phyloP scores from a whole-genome alignment of 2,113 vertebrate species.

The Clarias macrocephalus region DNA sequence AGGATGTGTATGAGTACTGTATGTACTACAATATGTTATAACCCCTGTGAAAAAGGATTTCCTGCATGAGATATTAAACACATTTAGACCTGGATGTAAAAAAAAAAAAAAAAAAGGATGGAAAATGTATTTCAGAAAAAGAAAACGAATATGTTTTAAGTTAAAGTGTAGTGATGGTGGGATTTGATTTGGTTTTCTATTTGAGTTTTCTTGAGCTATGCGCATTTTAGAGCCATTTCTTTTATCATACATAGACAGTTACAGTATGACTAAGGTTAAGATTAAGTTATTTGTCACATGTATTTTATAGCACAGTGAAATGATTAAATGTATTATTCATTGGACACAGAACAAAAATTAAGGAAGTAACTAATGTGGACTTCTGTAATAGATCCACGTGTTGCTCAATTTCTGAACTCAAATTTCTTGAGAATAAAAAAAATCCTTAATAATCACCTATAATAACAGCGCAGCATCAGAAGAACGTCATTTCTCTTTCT shows the following conservation, averaged over 20 bases:
- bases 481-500: background rate
- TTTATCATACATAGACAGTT: no score
- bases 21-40: background rate
- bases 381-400: background rate
- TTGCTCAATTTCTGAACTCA: background rate
- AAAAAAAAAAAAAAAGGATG: background rate
- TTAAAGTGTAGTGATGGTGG: background rate
- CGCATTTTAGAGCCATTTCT: no score
- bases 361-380: background rate
- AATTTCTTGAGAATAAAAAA: background rate
- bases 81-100: background rate
- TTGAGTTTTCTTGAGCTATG: background rate
- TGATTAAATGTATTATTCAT: no score
- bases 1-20: background rate
- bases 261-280: no score
- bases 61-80: background rate
- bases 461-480: background rate
- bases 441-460: background rate
- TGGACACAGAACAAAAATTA: background rate
- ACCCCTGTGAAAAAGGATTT: background rate
- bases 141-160: background rate
- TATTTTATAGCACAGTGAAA: no score
- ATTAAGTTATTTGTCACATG: no score
- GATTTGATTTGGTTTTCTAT: background rate
- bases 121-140: background rate